These are phyloP conservation scores for Nomada ruficornis DNA, from an alignment of 2,888 invertebrate genomes.

Conservation along the genomic window DNA sequence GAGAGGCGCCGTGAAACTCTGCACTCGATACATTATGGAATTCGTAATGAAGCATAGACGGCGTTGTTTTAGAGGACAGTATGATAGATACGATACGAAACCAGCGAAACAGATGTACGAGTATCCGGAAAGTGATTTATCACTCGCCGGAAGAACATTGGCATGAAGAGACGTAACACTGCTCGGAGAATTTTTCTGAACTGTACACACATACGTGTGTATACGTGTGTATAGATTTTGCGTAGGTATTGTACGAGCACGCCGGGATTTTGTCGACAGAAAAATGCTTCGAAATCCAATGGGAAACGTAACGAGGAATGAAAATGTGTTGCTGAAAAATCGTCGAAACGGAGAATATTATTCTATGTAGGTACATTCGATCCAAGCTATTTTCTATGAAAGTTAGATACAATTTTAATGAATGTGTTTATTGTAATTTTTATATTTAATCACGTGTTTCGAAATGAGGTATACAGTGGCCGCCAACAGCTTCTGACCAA, in stretches of 20 bases:
- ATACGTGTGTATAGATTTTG: background rate
- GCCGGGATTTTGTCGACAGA: background rate
- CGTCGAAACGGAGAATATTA: no score
- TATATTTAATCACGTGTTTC: background rate
- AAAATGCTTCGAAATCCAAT: background rate
- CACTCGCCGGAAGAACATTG: constrained; percentile 39
- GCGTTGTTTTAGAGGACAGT: constrained; percentile 31
- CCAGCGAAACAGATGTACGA: constrained; percentile 61
- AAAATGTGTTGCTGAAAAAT: background rate
- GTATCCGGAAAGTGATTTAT: constrained; percentile 60
- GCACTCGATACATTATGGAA: constrained; percentile 27
- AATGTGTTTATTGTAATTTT: background rate
- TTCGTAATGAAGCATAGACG: constrained; percentile 43
- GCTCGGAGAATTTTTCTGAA: constrained; percentile 29
- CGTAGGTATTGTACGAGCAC: background rate
- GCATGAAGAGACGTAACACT: background rate
- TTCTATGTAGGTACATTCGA: no score
- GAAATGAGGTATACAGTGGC: background rate
- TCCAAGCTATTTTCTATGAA: background rate
- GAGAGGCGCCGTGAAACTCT: background rate
- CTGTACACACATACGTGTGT: no score
- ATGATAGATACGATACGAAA: constrained; percentile 56
- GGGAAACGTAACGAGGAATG: background rate
- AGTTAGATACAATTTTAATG: background rate
- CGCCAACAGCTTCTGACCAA: no score